Evolutionary conservation across 2,113 vertebrate species (phyloP).

Genomic region (Chlorodrepanis virens): DNA sequence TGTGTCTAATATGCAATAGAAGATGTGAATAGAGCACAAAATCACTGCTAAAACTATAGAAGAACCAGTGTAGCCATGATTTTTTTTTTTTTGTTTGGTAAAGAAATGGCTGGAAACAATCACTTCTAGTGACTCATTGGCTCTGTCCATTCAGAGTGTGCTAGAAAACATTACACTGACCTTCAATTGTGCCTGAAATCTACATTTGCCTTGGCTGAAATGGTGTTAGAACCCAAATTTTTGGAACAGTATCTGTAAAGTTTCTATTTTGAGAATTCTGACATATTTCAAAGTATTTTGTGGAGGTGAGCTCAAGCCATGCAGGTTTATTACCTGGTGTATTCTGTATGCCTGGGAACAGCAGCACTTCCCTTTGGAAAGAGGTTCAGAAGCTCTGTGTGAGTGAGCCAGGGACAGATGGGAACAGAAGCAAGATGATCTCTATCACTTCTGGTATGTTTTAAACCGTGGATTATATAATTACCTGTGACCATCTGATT

Average conservation of each 20-base stretch:
- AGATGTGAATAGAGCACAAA: neutral
- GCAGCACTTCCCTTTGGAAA: neutral
- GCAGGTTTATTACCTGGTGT: neutral
- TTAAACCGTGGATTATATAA: neutral
- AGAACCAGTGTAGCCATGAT: neutral
- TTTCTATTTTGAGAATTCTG: neutral
- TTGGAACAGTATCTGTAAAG: neutral
- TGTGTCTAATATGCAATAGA: neutral
- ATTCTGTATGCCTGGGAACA: neutral
- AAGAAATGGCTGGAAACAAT: neutral
- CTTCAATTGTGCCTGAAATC: neutral
- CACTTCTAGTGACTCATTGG: neutral
- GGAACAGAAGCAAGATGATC: neutral
- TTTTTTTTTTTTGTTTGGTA: neutral
- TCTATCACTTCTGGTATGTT: neutral
- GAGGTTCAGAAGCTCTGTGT: neutral
- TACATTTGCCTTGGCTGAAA: neutral
- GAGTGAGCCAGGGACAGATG: conserved; percentile 29
- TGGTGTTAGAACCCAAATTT: neutral
- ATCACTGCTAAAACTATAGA: neutral
- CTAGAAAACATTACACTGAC: neutral
- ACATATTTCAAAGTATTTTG: neutral
- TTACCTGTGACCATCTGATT: neutral
- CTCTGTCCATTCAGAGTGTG: neutral
- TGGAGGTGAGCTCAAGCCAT: neutral